These are phyloP conservation scores for Gavialis gangeticus DNA, from an alignment of 2,113 vertebrate genomes.

Conservation along the genomic window DNA sequence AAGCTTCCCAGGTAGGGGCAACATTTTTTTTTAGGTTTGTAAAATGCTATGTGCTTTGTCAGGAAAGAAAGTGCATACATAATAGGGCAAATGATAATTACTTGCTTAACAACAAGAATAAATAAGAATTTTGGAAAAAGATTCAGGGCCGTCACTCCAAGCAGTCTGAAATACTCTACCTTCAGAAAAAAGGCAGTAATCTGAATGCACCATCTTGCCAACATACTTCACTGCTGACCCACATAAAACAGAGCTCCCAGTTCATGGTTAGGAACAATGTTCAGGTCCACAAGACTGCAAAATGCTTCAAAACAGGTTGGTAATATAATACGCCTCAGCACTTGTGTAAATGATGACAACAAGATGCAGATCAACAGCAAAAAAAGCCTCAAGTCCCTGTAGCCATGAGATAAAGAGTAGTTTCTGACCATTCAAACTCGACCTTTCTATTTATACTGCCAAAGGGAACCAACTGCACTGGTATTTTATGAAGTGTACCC, in stretches of 20 bases:
- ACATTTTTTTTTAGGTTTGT: too few relatives aligned
- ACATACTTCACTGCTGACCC: not conserved
- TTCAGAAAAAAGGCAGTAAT: not conserved
- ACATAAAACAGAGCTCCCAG: not conserved
- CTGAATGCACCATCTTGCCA: not conserved
- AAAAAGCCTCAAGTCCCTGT: not conserved
- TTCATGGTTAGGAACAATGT: not conserved
- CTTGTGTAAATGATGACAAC: not conserved
- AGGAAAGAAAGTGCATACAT: too few relatives aligned
- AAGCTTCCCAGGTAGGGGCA: not conserved
- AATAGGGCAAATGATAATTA: too few relatives aligned
- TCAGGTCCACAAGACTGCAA: not conserved
- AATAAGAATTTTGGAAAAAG: not conserved
- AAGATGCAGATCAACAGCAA: rapidly evolving
- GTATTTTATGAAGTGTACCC: not conserved
- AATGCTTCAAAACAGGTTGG: not conserved
- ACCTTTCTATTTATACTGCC: not conserved
- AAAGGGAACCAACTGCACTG: not conserved
- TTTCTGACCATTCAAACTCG: not conserved
- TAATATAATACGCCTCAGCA: not conserved
- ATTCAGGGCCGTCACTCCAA: too few relatives aligned
- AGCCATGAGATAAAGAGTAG: not conserved
- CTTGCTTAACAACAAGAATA: not conserved
- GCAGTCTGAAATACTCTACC: too few relatives aligned
- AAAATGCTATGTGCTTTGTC: too few relatives aligned